Conservation (phyloP, 2,113 vertebrate species). For the Puffinus mauretanicus region DNA sequence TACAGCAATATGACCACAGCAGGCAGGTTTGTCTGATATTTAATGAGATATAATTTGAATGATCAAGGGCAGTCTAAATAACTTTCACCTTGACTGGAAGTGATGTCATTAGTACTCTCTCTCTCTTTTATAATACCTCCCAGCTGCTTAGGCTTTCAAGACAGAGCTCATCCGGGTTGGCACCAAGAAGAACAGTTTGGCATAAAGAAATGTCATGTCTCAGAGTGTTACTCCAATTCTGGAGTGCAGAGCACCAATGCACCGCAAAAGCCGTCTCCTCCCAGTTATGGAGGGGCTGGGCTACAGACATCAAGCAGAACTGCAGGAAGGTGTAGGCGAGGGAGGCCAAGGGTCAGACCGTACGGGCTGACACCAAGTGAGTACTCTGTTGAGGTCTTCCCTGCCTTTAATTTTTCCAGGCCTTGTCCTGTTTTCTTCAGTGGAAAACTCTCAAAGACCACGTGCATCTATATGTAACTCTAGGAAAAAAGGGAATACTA, state of each 20-base stretch:
- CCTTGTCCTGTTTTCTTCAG: background rate
- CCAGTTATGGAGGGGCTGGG: background rate
- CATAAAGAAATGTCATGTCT: background rate
- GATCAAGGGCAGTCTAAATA: background rate
- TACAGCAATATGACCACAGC: background rate
- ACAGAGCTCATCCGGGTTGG: background rate
- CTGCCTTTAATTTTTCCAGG: background rate
- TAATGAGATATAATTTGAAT: background rate
- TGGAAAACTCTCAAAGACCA: background rate
- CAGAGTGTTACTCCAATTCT: background rate
- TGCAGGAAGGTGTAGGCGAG: background rate
- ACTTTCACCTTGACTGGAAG: background rate
- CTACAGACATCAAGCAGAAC: background rate
- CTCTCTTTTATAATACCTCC: background rate
- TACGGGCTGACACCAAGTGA: background rate
- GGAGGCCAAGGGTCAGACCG: background rate
- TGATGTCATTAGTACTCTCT: background rate
- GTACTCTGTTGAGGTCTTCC: background rate
- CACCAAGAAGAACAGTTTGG: background rate
- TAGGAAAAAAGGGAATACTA: background rate
- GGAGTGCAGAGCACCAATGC: background rate
- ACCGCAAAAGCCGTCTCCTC: background rate
- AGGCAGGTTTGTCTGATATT: background rate
- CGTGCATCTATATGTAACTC: background rate
- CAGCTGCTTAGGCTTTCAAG: background rate